Evolutionary conservation across 2,797 vertebrate species (phyloP), one percentile per base, ranked within the genome.

Genomic region (Gobionotothen gibberifrons): DNA sequence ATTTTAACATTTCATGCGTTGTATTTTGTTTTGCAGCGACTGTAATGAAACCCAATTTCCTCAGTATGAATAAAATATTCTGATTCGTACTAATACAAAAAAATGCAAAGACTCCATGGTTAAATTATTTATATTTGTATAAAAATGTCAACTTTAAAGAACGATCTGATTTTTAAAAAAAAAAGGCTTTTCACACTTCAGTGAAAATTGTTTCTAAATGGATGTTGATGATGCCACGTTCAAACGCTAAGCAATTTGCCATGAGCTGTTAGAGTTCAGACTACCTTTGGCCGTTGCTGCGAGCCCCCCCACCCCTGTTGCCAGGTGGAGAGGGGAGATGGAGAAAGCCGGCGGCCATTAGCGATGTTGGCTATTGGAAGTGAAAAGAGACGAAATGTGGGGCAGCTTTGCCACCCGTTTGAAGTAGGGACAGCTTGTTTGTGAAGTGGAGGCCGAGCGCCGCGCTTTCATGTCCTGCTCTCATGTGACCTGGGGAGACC

Each of bases 351-450:
- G 13, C 59, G 80, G 87, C 89, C 87, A 89, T 92, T 91, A 93
- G 87, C 65, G 13, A 63, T 67, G 82, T 72, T 72, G 85, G 83
- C 87, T 81, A 86, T 90, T 86, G 89, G 79, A 86, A 81, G 76
- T 81, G 80, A 90, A 87, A 83, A 85, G 77, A 79, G 82, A 81
- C 76, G 86, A 78, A 90, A 90, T 88, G 86, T 90, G 84, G 80
- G 78, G 81, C 83, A 85, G 86, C 87, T 88, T 82, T 84, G 80
- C 87, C 83, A 73, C 79, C 74, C 82, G 82, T 90, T 90, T 89
- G 88, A 89, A 90, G 86, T 87, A 55, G 79, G 77, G 85, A 90
- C 88, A 91, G 91, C 90, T 90, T 92, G 90, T 90, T 90, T 92
- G 90, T 93, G 91, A 89, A 90, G 87, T 86, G 79, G 74, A 89